Evolutionary conservation across 2,888 invertebrate species (phyloP).

Genomic region (Malthinus flaveolus): DNA sequence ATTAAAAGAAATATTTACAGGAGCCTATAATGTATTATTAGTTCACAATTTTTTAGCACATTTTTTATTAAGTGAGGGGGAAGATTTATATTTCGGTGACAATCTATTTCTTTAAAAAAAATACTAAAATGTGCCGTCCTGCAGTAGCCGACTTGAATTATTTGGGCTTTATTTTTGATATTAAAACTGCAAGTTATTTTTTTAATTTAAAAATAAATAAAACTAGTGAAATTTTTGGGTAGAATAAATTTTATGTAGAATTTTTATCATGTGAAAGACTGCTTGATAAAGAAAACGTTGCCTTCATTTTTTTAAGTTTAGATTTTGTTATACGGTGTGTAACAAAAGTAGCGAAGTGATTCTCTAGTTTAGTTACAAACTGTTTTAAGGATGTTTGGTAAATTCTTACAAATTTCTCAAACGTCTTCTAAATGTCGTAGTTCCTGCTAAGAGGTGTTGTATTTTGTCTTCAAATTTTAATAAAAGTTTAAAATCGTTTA

Average conservation of each 20-base stretch:
- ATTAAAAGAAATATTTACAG: no score
- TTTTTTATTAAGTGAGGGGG: no score
- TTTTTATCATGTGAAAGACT: conserved; percentile 31
- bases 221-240: background rate
- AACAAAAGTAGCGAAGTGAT: no score
- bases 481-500: no score
- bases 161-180: no score
- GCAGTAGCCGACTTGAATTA: conserved; percentile 11
- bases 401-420: no score
- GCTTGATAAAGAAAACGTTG: conserved; percentile 33
- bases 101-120: background rate
- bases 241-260: conserved; percentile 13
- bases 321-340: conserved; percentile 12
- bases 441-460: conserved; percentile 16
- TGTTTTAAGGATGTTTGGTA: no score
- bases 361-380: no score
- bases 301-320: conserved; percentile 27
- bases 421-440: conserved; percentile 14
- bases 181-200: background rate
- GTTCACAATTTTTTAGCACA: no score
- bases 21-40: no score
- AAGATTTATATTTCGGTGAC: no score
- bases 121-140: conserved; percentile 24
- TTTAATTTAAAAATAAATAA: conserved; percentile 2
- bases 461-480: no score